Evolutionary conservation across 2,888 invertebrate species (phyloP).

Genomic region (Tetragnatha montana): DNA sequence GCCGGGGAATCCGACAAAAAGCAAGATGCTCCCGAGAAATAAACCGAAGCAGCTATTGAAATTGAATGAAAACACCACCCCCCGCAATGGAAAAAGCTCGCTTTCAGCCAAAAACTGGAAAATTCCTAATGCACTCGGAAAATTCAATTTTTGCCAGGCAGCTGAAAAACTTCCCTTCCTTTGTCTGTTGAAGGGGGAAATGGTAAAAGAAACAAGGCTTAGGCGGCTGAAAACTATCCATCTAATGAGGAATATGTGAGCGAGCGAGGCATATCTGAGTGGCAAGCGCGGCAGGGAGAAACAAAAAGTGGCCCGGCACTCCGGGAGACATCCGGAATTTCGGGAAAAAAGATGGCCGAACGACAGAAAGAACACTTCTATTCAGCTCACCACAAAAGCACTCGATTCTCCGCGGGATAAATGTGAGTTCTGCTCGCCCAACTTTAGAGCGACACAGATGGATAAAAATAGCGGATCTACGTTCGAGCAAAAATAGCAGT

Average conservation of each 20-base stretch:
- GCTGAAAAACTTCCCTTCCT: constrained; percentile 23
- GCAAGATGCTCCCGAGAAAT: background rate
- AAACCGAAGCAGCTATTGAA: constrained; percentile 24
- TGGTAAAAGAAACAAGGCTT: background rate
- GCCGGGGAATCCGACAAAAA: background rate
- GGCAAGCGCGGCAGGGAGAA: background rate
- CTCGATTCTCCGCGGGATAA: background rate
- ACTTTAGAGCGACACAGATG: too few relatives aligned
- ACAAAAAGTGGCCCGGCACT: background rate
- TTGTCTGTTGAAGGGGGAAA: constrained; percentile 17
- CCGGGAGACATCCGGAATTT: background rate
- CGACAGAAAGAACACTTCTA: background rate
- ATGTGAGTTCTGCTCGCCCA: background rate
- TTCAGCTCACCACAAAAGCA: background rate
- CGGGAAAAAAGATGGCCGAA: background rate
- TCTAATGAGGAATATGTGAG: constrained; percentile 36
- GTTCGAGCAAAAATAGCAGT: too few relatives aligned
- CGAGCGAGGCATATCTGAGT: background rate
- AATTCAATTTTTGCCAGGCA: constrained; percentile 28
- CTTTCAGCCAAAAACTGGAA: constrained; percentile 5
- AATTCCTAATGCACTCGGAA: constrained; percentile 29
- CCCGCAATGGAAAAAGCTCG: background rate
- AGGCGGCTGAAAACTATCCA: background rate
- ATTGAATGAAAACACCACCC: constrained; percentile 29
- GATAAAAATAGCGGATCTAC: too few relatives aligned